Conservation (phyloP, 1,140 invertebrate genomes). For the Drosophila tani region DNA sequence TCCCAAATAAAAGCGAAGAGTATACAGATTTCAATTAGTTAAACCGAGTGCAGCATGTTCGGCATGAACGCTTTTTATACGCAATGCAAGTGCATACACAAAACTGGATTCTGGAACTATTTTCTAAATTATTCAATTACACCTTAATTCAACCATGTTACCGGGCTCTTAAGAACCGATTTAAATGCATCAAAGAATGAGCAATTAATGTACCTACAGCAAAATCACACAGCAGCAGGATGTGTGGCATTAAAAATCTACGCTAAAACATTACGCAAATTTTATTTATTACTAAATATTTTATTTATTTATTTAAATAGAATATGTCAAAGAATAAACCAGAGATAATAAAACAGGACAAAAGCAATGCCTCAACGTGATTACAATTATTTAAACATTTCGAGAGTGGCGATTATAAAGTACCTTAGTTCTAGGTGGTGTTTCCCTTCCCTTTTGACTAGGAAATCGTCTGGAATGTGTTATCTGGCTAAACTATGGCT, state of each 20-base stretch:
- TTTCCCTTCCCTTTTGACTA: background rate
- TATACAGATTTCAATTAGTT: conserved; percentile 70
- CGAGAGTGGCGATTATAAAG: conserved; percentile 9
- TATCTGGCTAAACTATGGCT: background rate
- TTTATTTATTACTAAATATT: conserved; percentile 83
- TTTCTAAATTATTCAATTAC: conserved; percentile 31
- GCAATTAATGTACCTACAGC: conserved; percentile 52
- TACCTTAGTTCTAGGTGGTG: conserved; percentile 3
- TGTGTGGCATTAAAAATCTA: conserved; percentile 60
- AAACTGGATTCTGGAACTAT: conserved; percentile 37
- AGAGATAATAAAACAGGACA: conserved; percentile 80
- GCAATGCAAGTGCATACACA: conserved; percentile 31
- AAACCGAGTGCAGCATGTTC: conserved; percentile 51
- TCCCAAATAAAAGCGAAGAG: conserved; percentile 54
- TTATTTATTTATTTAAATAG: conserved; percentile 84
- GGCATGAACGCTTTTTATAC: conserved; percentile 65
- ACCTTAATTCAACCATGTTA: conserved; percentile 41
- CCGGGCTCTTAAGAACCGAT: conserved; percentile 4
- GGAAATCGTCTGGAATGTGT: conserved; percentile 2
- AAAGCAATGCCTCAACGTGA: conserved; percentile 48
- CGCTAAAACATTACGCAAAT: conserved; percentile 68
- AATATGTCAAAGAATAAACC: conserved; percentile 81
- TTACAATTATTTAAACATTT: conserved; percentile 46
- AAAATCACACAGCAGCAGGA: conserved; percentile 39
- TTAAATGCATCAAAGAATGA: conserved; percentile 49